Evolutionary conservation across 2,797 vertebrate species (phyloP).

Genomic region (Cynopterus sphinx): DNA sequence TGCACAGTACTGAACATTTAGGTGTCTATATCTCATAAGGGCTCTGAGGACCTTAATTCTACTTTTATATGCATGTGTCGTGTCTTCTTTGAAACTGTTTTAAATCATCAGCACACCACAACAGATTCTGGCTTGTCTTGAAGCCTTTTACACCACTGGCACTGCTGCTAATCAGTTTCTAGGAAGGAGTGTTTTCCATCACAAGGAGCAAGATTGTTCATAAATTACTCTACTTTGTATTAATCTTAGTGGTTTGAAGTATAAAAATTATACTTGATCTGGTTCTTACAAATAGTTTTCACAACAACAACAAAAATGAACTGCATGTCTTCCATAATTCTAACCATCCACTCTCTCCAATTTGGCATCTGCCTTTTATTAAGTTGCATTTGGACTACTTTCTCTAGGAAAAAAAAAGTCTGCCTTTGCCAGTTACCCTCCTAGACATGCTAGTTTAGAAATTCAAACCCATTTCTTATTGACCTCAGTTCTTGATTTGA

Average conservation of each 20-base stretch:
- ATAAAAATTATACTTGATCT: slow-evolving; percentile 37
- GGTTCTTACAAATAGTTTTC: slow-evolving; percentile 58
- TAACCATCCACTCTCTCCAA: background rate
- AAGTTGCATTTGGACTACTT: slow-evolving; percentile 51
- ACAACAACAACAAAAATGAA: slow-evolving; percentile 40
- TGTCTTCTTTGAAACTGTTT: slow-evolving; percentile 27
- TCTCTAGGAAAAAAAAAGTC: slow-evolving; percentile 24
- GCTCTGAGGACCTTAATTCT: background rate
- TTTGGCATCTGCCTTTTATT: slow-evolving; percentile 70
- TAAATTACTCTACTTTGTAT: background rate
- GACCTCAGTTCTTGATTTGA: slow-evolving; percentile 55
- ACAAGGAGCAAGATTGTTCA: background rate
- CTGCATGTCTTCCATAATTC: slow-evolving; percentile 37
- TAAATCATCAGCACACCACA: background rate
- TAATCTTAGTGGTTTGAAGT: slow-evolving; percentile 49
- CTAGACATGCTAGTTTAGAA: slow-evolving; percentile 38
- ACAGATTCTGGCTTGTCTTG: background rate
- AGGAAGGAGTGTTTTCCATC: background rate
- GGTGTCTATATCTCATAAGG: background rate
- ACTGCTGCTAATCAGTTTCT: background rate
- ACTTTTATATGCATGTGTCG: background rate
- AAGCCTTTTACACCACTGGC: background rate
- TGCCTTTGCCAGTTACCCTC: slow-evolving; percentile 3
- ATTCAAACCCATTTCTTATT: slow-evolving; percentile 6
- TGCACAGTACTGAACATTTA: background rate